Evolutionary conservation across 2,113 vertebrate genomes (phyloP).

Genomic region (Octodon degus): DNA sequence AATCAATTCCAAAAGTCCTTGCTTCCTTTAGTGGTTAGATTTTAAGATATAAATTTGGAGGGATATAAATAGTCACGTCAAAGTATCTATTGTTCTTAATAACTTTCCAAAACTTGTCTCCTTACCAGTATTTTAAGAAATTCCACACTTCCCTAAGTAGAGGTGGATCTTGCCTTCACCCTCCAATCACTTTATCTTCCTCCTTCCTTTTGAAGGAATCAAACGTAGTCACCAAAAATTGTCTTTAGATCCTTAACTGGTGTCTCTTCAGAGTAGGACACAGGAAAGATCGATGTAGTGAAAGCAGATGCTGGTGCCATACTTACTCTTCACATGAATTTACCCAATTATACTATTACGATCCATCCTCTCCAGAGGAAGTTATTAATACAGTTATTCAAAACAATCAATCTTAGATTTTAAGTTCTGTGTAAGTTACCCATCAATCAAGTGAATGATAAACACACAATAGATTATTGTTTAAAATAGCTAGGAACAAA

Average conservation of each 20-base stretch:
- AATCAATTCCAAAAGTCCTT: background rate
- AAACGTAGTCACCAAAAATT: background rate
- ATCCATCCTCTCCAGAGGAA: background rate
- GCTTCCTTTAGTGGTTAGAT: background rate
- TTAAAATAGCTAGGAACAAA: background rate
- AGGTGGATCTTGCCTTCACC: background rate
- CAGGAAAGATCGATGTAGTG: background rate
- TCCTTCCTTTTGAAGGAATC: background rate
- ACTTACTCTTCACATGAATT: background rate
- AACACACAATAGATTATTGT: background rate
- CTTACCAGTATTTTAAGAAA: background rate
- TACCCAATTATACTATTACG: background rate
- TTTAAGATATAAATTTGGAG: background rate
- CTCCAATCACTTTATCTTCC: background rate
- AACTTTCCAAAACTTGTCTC: background rate
- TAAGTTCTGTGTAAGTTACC: background rate
- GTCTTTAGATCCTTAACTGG: background rate
- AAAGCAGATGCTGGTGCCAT: background rate
- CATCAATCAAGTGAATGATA: background rate
- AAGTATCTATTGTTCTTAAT: background rate
- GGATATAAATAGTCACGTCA: background rate
- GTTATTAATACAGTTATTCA: background rate
- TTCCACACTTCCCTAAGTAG: background rate
- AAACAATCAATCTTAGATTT: background rate
- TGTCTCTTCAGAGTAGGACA: background rate